Percentiles rank a stretch among this genome's conserved stretches.
Conservation (phyloP, 2,797 vertebrate genomes). For the Loris lydekkerianus region DNA sequence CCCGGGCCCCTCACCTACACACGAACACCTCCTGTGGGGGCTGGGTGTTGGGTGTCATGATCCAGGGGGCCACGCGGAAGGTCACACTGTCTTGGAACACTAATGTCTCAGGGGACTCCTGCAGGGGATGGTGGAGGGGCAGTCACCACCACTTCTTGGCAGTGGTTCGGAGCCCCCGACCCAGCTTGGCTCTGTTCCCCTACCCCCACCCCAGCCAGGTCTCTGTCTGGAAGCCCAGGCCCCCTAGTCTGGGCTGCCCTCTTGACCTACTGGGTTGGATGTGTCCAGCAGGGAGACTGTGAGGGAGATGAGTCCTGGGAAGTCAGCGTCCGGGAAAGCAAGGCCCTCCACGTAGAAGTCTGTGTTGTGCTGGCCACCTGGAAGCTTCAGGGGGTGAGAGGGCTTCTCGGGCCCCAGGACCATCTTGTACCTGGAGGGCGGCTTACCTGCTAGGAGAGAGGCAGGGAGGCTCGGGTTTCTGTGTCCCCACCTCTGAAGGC, state of each 20-base stretch:
- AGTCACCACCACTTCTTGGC: accelerated
- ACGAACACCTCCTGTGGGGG: constrained; percentile 93
- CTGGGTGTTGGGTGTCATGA: constrained; percentile 97
- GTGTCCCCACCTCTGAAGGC: accelerated
- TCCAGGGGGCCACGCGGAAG: constrained; percentile 95
- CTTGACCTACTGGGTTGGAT: constrained; percentile 85
- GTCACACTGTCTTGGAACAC: constrained; percentile 94
- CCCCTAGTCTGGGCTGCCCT: accelerated
- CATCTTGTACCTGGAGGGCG: constrained; percentile 77
- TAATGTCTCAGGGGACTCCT: constrained; percentile 90
- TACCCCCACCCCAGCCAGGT: accelerated
- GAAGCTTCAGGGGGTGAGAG: constrained; percentile 88
- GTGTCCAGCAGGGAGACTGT: constrained; percentile 91
- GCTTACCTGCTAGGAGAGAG: constrained; percentile 67
- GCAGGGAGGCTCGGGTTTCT: background rate
- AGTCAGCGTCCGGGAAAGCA: constrained; percentile 92
- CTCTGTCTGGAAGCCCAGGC: accelerated
- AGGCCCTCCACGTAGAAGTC: constrained; percentile 94
- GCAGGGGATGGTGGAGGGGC: accelerated
- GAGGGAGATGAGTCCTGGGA: constrained; percentile 92
- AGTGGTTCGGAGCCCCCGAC: background rate
- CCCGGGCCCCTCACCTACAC: constrained; percentile 89
- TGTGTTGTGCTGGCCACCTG: constrained; percentile 81
- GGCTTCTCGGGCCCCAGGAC: constrained; percentile 89
- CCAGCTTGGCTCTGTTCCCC: background rate